Evolutionary conservation across 2,888 invertebrate genomes (phyloP).

Genomic region (Carcina quercana): DNA sequence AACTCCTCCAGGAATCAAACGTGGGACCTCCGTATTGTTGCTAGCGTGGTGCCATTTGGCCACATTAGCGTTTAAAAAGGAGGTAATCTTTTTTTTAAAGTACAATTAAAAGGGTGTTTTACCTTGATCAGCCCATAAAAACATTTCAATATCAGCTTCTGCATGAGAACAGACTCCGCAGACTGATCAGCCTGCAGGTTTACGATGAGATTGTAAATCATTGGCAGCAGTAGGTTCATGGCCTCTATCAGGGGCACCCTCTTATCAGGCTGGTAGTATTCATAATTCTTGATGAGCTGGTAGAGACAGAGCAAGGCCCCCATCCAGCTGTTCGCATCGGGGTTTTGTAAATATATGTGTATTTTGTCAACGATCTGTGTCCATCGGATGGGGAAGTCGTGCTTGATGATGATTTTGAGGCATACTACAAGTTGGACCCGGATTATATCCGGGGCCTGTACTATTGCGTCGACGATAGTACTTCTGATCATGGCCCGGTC

Average conservation of each 20-base stretch:
- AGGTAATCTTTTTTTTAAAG: no score
- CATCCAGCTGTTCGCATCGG: conserved; percentile 91
- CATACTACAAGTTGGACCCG: conserved; percentile 94
- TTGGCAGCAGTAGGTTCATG: conserved; percentile 94
- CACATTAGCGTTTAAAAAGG: no score
- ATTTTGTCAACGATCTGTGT: conserved; percentile 97
- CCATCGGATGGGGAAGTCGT: conserved; percentile 97
- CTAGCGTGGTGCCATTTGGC: no score
- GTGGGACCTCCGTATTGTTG: no score
- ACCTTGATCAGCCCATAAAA: conserved; percentile 95
- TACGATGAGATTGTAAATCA: conserved; percentile 89
- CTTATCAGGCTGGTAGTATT: conserved; percentile 93
- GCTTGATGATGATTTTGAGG: conserved; percentile 93
- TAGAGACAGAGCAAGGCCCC: conserved; percentile 94
- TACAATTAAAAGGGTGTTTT: conserved; percentile 14
- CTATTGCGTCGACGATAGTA: conserved; percentile 95
- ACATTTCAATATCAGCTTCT: conserved; percentile 92
- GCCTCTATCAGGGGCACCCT: conserved; percentile 93
- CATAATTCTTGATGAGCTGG: conserved; percentile 94
- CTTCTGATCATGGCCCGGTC: conserved; percentile 95
- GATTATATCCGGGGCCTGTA: conserved; percentile 93
- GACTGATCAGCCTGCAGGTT: conserved; percentile 88
- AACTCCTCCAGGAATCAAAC: no score
- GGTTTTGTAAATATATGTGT: conserved; percentile 92
- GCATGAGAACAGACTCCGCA: conserved; percentile 90